Evolutionary conservation across 2,888 invertebrate species (phyloP).

Genomic region (Seira ritae): DNA sequence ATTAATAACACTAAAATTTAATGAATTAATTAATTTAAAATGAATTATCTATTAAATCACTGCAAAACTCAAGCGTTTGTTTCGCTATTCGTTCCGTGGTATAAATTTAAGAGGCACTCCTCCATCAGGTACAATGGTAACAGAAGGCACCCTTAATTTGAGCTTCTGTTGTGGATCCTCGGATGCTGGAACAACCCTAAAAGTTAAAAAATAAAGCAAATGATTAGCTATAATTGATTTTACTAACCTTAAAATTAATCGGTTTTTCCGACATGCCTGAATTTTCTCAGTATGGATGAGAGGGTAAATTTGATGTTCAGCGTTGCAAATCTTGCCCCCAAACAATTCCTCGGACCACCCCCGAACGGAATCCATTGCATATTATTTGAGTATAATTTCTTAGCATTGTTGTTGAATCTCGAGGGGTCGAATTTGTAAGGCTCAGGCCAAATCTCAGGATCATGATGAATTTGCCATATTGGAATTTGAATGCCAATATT

Average conservation of each 20-base stretch:
- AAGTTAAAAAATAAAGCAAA: conserved; percentile 20
- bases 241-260: no score
- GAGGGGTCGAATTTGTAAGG: conserved; percentile 70
- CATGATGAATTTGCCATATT: conserved; percentile 73
- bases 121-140: conserved; percentile 68
- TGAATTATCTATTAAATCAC: neutral
- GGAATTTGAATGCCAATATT: conserved; percentile 69
- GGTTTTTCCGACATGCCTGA: conserved; percentile 72
- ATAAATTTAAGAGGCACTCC: conserved; percentile 67
- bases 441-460: conserved; percentile 70
- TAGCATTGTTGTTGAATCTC: conserved; percentile 71
- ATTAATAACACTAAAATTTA: no score
- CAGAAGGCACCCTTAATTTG: conserved; percentile 68
- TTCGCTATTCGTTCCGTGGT: conserved; percentile 29
- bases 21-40: neutral
- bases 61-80: neutral
- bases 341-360: conserved; percentile 68
- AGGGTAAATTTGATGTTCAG: conserved; percentile 73
- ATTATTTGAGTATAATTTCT: conserved; percentile 69
- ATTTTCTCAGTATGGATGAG: conserved; percentile 70
- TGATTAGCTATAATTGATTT: no score
- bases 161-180: conserved; percentile 47
- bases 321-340: conserved; percentile 74
- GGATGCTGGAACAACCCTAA: conserved; percentile 66
- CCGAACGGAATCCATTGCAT: conserved; percentile 73